A percentile compares a stretch with the other conserved stretches of the same genome.
phyloP scores from a whole-genome alignment of 2,113 vertebrate species.

The Heptranchias perlo region DNA sequence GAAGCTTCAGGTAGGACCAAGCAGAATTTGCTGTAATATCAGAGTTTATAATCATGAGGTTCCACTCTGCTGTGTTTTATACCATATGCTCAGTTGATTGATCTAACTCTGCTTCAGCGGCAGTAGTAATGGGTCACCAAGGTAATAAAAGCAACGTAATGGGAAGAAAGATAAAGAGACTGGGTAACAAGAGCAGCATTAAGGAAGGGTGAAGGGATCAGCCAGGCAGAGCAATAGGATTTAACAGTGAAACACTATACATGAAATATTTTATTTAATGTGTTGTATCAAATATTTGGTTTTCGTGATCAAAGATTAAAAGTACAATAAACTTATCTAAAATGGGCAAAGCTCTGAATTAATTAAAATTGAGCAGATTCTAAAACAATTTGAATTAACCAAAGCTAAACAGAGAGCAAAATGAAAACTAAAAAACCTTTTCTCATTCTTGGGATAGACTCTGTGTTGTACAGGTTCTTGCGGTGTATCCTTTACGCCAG shows the following conservation, averaged over 20 bases:
- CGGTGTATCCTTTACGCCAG: neutral
- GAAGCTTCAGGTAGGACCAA: neutral
- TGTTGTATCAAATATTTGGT: neutral
- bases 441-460: neutral
- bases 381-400: neutral
- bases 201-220: neutral
- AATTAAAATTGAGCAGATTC: neutral
- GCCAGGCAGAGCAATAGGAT: neutral
- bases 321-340: neutral
- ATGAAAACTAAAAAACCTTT: neutral
- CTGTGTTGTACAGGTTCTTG: neutral
- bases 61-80: neutral
- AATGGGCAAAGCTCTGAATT: neutral
- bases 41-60: neutral
- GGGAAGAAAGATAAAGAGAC: neutral
- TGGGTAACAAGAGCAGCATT: neutral
- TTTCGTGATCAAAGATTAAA: neutral
- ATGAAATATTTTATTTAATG: neutral
- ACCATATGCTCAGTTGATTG: neutral
- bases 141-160: slow-evolving; percentile 12
- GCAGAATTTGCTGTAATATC: slow-evolving; percentile 9
- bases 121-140: neutral
- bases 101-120: neutral
- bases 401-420: neutral
- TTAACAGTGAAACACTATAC: neutral